A percentile compares a stretch with the other conserved stretches of the same genome.
Evolutionary conservation across 2,113 vertebrate genomes (phyloP).

Genomic region (Peromyscus maniculatus): DNA sequence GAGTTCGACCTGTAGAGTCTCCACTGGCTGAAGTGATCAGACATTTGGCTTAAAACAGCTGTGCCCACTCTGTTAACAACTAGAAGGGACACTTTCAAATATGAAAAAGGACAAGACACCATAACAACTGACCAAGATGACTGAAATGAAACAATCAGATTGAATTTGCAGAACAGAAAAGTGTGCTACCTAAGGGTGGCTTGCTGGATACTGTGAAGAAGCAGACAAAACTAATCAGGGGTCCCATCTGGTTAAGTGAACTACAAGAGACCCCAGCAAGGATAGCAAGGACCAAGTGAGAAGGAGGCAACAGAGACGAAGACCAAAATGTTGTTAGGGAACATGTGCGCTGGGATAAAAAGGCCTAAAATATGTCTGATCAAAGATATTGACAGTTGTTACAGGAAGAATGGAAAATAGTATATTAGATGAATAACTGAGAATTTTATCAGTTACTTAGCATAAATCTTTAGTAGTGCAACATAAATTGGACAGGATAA

Average conservation of each 20-base stretch:
- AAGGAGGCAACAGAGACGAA: not conserved
- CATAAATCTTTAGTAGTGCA: slow-evolving; percentile 4
- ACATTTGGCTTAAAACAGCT: not conserved
- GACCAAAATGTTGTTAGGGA: not conserved
- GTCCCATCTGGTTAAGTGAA: not conserved
- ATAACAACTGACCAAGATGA: not conserved
- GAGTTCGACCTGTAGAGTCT: slow-evolving; percentile 3
- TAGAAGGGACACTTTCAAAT: not conserved
- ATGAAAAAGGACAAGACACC: not conserved
- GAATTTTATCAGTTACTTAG: slow-evolving; percentile 1
- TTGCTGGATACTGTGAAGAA: not conserved
- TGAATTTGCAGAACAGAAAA: slow-evolving; percentile 27
- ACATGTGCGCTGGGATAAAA: not conserved
- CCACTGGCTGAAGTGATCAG: not conserved
- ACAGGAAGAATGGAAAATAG: slow-evolving; percentile 25
- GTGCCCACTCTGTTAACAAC: not conserved
- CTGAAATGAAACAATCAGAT: slow-evolving; percentile 7
- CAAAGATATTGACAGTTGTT: not conserved
- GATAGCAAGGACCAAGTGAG: not conserved
- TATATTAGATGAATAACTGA: not conserved
- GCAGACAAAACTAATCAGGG: not conserved
- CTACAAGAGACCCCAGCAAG: not conserved
- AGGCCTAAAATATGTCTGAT: not conserved
- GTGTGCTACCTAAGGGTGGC: not conserved
- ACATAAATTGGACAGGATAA: slow-evolving; percentile 4